Evolutionary conservation across 1,140 invertebrate species (phyloP).

Genomic region (Drosophila funebris): DNA sequence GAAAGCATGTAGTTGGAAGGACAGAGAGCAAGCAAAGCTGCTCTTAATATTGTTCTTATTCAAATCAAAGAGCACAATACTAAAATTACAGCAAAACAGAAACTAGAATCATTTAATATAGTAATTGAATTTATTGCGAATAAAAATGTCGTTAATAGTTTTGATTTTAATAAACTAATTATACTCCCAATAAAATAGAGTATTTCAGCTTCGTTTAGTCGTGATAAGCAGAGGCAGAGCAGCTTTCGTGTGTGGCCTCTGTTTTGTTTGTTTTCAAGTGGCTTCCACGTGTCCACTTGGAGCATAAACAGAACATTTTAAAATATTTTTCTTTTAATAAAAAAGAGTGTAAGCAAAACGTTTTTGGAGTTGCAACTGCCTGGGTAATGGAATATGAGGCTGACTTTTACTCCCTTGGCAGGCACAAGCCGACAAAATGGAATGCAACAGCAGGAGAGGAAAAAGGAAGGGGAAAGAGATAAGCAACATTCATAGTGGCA

Average conservation of each 20-base stretch:
- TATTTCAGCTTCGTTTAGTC: not conserved
- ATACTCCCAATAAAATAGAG: too few relatives aligned
- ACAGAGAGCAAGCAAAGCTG: too few relatives aligned
- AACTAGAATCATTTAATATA: too few relatives aligned
- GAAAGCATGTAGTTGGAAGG: too few relatives aligned
- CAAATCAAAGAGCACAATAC: too few relatives aligned
- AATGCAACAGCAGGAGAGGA: not conserved
- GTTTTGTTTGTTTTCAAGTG: constrained; percentile 28
- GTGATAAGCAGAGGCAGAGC: not conserved
- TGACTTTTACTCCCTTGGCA: constrained; percentile 22
- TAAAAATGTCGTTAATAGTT: too few relatives aligned
- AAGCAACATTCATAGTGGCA: constrained; percentile 5
- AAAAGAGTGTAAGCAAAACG: constrained; percentile 25
- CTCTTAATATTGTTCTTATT: too few relatives aligned
- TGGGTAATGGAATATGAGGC: constrained; percentile 27
- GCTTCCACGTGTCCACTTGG: constrained; percentile 40
- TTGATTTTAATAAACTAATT: too few relatives aligned
- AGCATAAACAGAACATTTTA: constrained; percentile 39
- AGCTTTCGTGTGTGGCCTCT: not conserved
- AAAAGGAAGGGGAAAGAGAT: not conserved
- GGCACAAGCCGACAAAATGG: constrained; percentile 9
- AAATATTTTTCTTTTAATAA: constrained; percentile 16
- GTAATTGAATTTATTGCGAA: too few relatives aligned
- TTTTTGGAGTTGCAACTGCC: constrained; percentile 25
- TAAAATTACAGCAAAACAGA: too few relatives aligned